These are phyloP conservation scores for Sarcophaga peregrina DNA, from an alignment of 1,140 invertebrate genomes.

Conservation along the genomic window DNA sequence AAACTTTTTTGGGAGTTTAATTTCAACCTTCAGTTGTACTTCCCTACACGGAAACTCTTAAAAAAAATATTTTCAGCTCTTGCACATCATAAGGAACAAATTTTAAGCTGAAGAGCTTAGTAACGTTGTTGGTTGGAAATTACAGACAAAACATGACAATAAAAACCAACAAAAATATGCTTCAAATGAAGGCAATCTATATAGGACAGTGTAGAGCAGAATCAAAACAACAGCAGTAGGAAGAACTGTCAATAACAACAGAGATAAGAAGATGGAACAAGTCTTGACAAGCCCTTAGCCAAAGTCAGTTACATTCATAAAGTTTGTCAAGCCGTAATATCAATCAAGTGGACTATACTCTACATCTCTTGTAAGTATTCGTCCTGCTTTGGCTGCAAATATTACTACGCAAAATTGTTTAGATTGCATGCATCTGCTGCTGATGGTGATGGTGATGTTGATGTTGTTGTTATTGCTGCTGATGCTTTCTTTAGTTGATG, in stretches of 20 bases:
- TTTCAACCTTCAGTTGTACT: no score
- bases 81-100: no score
- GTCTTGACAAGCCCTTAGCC: not conserved
- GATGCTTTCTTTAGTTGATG: not conserved
- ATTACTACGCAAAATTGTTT: not conserved
- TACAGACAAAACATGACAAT: no score
- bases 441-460: constrained; percentile 17
- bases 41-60: no score
- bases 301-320: no score
- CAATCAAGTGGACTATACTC: constrained; percentile 21
- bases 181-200: no score
- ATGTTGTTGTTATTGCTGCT: not conserved
- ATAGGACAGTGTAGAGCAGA: not conserved
- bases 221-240: not conserved
- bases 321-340: constrained; percentile 11
- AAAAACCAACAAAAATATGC: no score
- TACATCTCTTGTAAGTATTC: no score
- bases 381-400: not conserved
- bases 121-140: no score
- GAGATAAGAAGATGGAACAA: not conserved
- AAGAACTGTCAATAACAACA: not conserved
- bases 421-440: constrained; percentile 23
- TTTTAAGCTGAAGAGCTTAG: no score
- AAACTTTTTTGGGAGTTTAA: no score
- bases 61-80: no score